These are phyloP conservation scores for Clarias macrocephalus DNA, from an alignment of 2,113 vertebrate species.

Conservation along the genomic window DNA sequence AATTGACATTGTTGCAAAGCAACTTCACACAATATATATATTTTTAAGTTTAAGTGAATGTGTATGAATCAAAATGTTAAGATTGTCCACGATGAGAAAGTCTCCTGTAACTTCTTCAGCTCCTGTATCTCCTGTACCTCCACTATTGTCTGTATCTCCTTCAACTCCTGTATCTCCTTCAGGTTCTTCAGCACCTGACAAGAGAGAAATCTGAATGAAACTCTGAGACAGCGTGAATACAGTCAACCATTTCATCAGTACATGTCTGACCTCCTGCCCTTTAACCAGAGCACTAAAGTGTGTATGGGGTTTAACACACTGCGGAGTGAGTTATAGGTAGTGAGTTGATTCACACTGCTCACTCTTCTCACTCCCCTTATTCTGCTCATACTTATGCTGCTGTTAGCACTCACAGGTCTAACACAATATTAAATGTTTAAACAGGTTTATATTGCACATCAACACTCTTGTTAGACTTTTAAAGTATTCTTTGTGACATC, in stretches of 20 bases:
- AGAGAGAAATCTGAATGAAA: neutral
- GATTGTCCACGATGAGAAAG: too few species aligned
- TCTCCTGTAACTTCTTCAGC: too few species aligned
- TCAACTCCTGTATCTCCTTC: too few species aligned
- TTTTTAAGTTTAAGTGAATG: too few species aligned
- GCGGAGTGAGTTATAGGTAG: neutral
- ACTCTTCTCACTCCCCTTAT: too few species aligned
- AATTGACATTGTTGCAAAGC: too few species aligned
- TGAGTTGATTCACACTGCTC: neutral
- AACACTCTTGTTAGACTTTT: neutral
- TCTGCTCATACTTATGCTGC: neutral
- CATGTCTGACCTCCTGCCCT: neutral
- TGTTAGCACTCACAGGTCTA: neutral
- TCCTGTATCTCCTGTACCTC: too few species aligned
- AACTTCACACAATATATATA: too few species aligned
- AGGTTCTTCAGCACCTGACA: neutral
- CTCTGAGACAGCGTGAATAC: neutral
- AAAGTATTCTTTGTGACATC: neutral
- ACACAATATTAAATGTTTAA: neutral
- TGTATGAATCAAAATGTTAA: too few species aligned
- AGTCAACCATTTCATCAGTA: neutral
- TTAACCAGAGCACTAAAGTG: neutral
- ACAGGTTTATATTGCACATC: neutral
- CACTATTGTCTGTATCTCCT: too few species aligned
- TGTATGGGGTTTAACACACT: neutral